phyloP scores from a whole-genome alignment of 2,113 vertebrate genomes.

The Orcinus orca region DNA sequence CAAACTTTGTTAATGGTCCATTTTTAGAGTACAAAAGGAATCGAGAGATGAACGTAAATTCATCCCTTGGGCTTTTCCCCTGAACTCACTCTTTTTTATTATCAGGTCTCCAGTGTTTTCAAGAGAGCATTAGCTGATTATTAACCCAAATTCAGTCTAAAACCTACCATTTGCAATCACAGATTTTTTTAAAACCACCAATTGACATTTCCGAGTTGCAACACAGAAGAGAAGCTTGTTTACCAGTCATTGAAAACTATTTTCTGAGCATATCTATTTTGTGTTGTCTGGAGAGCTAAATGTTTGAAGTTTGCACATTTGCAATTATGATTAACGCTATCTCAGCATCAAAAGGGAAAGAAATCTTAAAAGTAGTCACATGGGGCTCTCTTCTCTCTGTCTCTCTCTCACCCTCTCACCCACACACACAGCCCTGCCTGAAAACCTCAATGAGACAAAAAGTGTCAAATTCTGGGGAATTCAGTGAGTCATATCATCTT shows the following conservation, averaged over 20 bases:
- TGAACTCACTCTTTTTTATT: background rate
- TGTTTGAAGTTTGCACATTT: constrained; percentile 36
- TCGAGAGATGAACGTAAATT: background rate
- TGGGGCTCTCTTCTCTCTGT: background rate
- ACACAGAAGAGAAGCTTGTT: background rate
- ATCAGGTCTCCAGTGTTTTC: background rate
- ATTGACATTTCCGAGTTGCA: background rate
- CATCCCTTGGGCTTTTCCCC: background rate
- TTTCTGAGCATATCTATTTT: constrained; percentile 26
- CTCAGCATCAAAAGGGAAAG: background rate
- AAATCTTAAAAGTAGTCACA: background rate
- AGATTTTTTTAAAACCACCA: background rate
- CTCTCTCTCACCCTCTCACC: background rate
- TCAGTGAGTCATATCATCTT: background rate
- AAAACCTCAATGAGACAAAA: background rate
- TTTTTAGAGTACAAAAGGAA: constrained; percentile 6
- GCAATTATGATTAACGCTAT: constrained; percentile 23
- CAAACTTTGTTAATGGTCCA: background rate
- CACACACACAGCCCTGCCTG: background rate
- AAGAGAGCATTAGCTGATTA: background rate
- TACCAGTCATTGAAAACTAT: background rate
- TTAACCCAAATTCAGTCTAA: background rate
- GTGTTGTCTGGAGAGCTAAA: constrained; percentile 13
- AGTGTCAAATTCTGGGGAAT: background rate
- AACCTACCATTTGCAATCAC: background rate